Evolutionary conservation across 2,797 vertebrate species (phyloP).

Genomic region (Rhynchonycteris naso): DNA sequence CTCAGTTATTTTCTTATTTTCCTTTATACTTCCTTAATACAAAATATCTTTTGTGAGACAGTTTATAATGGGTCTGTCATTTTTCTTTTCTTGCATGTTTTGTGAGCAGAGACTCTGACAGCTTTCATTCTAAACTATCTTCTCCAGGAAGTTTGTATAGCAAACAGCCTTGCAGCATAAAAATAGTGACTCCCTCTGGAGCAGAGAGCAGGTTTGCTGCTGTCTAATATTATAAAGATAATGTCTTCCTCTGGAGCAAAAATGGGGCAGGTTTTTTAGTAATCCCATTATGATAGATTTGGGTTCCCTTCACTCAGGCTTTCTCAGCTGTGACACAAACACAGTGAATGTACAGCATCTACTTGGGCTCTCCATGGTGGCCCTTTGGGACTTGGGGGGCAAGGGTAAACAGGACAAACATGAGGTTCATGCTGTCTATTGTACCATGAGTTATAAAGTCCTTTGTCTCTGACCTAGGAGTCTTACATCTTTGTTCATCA

Average conservation of each 20-base stretch:
- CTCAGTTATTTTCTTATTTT: constrained; percentile 7
- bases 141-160: constrained; percentile 28
- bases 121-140: neutral
- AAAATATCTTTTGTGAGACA: neutral
- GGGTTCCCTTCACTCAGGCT: neutral
- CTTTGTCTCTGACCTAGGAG: neutral
- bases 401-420: neutral
- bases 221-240: constrained; percentile 26
- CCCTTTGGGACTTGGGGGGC: neutral
- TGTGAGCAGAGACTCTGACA: neutral
- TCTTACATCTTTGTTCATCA: neutral
- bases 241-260: neutral
- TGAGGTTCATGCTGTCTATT: neutral
- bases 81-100: neutral
- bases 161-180: constrained; percentile 35
- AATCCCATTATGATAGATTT: neutral
- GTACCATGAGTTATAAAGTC: neutral
- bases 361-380: neutral
- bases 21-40: neutral
- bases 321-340: neutral
- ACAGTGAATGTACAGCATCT: neutral
- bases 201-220: constrained; percentile 18
- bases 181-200: neutral
- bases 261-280: neutral
- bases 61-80: neutral